phyloP scores from a whole-genome alignment of 2,888 invertebrate species.

The Coelopa pilipes region DNA sequence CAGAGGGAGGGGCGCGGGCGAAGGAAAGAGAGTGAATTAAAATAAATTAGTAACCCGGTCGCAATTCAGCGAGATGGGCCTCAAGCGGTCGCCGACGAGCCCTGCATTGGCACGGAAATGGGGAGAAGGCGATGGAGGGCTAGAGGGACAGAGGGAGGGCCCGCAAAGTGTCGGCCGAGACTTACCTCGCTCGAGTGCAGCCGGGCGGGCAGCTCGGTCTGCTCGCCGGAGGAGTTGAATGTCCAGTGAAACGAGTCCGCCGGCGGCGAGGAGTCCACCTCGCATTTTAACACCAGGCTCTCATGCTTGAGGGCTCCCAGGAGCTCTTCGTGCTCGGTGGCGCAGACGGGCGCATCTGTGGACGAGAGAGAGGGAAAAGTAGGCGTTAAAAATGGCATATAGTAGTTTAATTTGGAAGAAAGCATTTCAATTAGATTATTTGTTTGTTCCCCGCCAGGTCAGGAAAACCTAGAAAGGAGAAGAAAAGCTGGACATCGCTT shows the following conservation, averaged over 20 bases:
- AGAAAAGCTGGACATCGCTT: background rate
- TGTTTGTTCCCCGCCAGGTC: background rate
- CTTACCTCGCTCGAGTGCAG: constrained; percentile 68
- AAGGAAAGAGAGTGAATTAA: no score
- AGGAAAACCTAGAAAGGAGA: background rate
- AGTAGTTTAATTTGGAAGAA: constrained; percentile 9
- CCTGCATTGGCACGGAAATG: no score
- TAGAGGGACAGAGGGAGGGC: no score
- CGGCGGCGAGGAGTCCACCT: constrained; percentile 90
- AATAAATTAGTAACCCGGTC: no score
- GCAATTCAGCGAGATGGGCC: no score
- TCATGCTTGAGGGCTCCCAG: constrained; percentile 90
- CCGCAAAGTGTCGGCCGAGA: constrained; percentile 36
- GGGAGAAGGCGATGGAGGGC: no score
- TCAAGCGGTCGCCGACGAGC: no score
- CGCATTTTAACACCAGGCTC: constrained; percentile 85
- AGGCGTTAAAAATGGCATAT: no score
- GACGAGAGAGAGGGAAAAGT: constrained; percentile 38
- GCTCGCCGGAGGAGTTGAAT: constrained; percentile 90
- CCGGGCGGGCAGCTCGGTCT: constrained; percentile 80
- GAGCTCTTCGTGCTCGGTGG: constrained; percentile 81
- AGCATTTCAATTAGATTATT: background rate
- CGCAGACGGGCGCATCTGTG: constrained; percentile 76
- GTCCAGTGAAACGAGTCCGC: constrained; percentile 90
- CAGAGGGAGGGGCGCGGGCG: no score